These are phyloP conservation scores for Priocnemis perturbator DNA, from an alignment of 2,888 invertebrate genomes.

Conservation along the genomic window DNA sequence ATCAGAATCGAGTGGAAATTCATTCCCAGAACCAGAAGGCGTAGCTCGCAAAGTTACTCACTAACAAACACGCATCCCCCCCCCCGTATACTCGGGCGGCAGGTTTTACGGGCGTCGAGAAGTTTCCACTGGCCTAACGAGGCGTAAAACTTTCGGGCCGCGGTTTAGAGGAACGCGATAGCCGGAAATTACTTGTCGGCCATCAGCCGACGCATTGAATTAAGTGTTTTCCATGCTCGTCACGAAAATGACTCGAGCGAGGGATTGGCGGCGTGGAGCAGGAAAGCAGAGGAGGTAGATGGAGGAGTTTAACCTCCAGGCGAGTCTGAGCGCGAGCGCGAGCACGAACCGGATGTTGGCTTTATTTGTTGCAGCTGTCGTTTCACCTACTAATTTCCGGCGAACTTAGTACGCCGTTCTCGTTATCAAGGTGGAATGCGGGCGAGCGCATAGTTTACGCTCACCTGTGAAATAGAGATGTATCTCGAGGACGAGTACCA, in stretches of 20 bases:
- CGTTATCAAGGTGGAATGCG: background rate
- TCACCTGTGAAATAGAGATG: constrained; percentile 66
- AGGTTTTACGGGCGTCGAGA: constrained; percentile 18
- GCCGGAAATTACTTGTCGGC: constrained; percentile 69
- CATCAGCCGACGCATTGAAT: constrained; percentile 56
- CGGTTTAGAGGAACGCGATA: constrained; percentile 59
- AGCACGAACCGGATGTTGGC: too few species aligned
- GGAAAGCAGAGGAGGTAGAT: background rate
- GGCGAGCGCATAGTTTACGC: constrained; percentile 5
- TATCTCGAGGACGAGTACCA: constrained; percentile 63
- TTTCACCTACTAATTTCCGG: background rate
- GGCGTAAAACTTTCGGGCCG: constrained; percentile 50
- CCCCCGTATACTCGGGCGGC: background rate
- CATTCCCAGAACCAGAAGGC: too few species aligned
- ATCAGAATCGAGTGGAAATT: too few species aligned
- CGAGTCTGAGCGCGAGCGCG: too few species aligned
- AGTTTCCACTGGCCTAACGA: constrained; percentile 52
- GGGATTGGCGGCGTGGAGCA: constrained; percentile 3
- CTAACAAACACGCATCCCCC: too few species aligned
- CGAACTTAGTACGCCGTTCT: too few species aligned
- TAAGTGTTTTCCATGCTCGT: constrained; percentile 64
- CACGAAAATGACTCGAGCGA: constrained; percentile 55
- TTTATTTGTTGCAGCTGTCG: constrained; percentile 8
- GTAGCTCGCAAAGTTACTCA: too few species aligned
- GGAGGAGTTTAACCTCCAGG: too few species aligned